Base-by-base conservation (phyloP, 1,140 invertebrate genomes). In the Lepidurus packardi region DNA sequence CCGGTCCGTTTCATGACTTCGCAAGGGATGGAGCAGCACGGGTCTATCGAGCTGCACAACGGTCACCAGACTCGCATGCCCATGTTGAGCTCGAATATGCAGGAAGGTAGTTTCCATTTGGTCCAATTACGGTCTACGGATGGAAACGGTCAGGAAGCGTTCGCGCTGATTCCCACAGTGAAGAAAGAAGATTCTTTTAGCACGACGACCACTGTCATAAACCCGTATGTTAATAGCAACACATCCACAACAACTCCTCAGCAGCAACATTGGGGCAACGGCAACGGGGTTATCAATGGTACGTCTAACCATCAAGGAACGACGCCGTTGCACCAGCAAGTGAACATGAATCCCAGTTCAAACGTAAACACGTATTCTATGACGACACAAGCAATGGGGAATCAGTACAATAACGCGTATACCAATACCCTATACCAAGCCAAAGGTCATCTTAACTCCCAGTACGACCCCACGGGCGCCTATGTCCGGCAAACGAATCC, bases 401-500 rank as follows among this genome's bases (percentile, higher is more conserved):
- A 84, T 85, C 45, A 85, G 85, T 5, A 84, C 85, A 0, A 85
- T 79, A 80, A 85, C 87, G 34, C 34, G 34, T 65, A 65, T 65
- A 13, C 53, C 5, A 65, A 65, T 16, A 65, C 16, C 53, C 16
- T 65, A 1, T 65, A 65, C 53, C 53, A 65, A 65, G 8, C 53
- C 53, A 65, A 65, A 65, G 34, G 34, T 34, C 86, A 85, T 41
- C 82, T 85, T 11, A 86, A 85, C 47, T 85, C 85, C 6, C 84
- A 85, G 11, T 86, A 87, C 76, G 83, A 86, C 21, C 86, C 86
- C 78, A 85, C 86, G 80, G 78, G 84, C n/a, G 83, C 84, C 47
- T 83, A 85, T 44, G 82, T 84, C 75, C 79, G 83, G 8, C 82
- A 82, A 25, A 83, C 84, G 44, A 82, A 83, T 76, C 82, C 81